Evolutionary conservation across 2,113 vertebrate species (phyloP).

Genomic region (Psittacara wagleri): DNA sequence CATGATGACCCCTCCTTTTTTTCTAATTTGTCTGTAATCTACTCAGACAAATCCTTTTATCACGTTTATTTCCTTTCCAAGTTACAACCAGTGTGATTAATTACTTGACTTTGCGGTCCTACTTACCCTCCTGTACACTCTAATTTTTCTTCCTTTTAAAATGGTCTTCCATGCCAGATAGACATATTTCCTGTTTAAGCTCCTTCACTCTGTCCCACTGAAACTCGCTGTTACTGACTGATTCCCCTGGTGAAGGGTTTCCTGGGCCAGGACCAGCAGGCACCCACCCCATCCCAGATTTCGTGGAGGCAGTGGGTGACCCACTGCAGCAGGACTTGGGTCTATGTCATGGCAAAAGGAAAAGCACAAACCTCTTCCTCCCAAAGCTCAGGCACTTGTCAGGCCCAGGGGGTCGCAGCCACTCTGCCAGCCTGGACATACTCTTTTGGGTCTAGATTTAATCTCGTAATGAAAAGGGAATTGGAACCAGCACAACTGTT

Average conservation of each 20-base stretch:
- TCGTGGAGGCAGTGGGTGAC: neutral
- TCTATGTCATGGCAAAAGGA: neutral
- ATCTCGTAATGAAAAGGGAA: slow-evolving; percentile 23
- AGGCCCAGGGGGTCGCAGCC: neutral
- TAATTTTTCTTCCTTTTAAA: slow-evolving; percentile 62
- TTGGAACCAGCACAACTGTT: neutral
- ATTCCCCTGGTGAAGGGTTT: neutral
- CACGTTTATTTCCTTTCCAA: slow-evolving; percentile 64
- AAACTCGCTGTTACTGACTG: neutral
- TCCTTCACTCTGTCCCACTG: neutral
- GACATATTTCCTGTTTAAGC: neutral
- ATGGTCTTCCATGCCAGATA: slow-evolving; percentile 1
- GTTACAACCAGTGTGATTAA: slow-evolving; percentile 68
- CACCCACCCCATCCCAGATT: neutral
- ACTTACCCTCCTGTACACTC: neutral
- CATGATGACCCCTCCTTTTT: slow-evolving; percentile 20
- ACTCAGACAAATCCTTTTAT: slow-evolving; percentile 69
- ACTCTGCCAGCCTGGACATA: neutral
- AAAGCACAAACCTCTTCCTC: neutral
- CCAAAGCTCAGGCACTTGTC: accelerated
- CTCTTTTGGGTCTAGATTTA: slow-evolving; percentile 18
- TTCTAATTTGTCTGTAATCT: slow-evolving; percentile 65
- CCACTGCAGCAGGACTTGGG: accelerated
- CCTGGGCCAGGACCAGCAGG: neutral
- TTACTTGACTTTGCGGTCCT: slow-evolving; percentile 48